Evolutionary conservation across 2,113 vertebrate species (phyloP).

Genomic region (Pterocles orientalis): DNA sequence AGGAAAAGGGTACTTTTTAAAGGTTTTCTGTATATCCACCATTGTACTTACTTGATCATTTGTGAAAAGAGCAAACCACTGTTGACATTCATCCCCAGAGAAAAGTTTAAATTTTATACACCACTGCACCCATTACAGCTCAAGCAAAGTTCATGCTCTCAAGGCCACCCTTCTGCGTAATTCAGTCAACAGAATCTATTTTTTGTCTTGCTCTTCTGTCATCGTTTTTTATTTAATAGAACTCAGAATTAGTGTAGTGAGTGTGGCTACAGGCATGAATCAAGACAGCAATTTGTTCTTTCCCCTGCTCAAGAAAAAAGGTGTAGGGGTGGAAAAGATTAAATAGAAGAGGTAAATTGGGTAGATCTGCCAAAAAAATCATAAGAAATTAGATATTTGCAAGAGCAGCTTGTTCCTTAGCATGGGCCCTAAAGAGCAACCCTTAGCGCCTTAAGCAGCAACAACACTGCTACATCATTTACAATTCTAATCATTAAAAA

Average conservation of each 20-base stretch:
- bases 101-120: conserved; percentile 48
- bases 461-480: background rate
- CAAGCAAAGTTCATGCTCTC: conserved; percentile 21
- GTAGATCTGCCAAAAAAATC: background rate
- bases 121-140: conserved; percentile 8
- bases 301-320: background rate
- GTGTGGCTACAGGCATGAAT: background rate
- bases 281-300: background rate
- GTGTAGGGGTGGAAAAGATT: background rate
- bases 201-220: background rate
- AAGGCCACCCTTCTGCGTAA: background rate
- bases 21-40: background rate
- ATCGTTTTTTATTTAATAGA: background rate
- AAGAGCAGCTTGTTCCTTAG: background rate
- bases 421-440: background rate
- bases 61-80: conserved; percentile 40
- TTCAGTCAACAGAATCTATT: background rate
- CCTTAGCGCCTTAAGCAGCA: background rate
- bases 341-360: background rate
- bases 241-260: background rate
- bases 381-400: background rate
- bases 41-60: background rate
- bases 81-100: background rate
- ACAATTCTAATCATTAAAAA: background rate
- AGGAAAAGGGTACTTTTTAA: background rate